Evolutionary conservation across 2,113 vertebrate species (phyloP).

Genomic region (Oncorhynchus mykiss): DNA sequence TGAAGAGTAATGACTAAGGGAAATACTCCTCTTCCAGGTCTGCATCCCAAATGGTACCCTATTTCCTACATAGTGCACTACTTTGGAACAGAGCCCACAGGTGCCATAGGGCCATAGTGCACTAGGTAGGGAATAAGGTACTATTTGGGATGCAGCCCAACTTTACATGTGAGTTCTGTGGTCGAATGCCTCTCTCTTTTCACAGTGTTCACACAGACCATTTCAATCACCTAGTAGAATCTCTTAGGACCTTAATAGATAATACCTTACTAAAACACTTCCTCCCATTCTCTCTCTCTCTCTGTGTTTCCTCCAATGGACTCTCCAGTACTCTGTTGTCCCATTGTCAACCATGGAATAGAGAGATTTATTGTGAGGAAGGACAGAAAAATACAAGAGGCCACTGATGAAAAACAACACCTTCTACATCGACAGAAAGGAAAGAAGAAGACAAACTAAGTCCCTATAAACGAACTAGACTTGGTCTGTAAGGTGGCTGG

Average conservation of each 20-base stretch:
- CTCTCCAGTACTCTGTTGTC: conserved; percentile 7
- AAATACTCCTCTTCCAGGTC: background rate
- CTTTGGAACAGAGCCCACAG: too few species aligned
- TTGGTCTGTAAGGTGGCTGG: background rate
- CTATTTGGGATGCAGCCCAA: too few species aligned
- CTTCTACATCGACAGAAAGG: conserved; percentile 31
- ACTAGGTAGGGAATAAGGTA: too few species aligned
- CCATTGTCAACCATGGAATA: background rate
- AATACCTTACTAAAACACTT: too few species aligned
- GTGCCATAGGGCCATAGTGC: too few species aligned
- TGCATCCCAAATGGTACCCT: too few species aligned
- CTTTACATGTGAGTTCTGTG: background rate
- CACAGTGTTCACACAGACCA: too few species aligned
- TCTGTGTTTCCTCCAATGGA: conserved; percentile 33
- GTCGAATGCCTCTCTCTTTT: too few species aligned
- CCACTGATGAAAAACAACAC: background rate
- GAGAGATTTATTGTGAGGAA: background rate
- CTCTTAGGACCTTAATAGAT: too few species aligned
- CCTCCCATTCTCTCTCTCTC: background rate
- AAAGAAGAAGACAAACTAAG: conserved; percentile 1
- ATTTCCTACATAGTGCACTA: too few species aligned
- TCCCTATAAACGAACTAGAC: background rate
- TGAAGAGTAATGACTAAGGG: background rate
- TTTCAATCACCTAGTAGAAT: too few species aligned
- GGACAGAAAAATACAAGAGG: background rate